phyloP scores from a whole-genome alignment of 2,888 invertebrate genomes.

The Acleris holmiana region DNA sequence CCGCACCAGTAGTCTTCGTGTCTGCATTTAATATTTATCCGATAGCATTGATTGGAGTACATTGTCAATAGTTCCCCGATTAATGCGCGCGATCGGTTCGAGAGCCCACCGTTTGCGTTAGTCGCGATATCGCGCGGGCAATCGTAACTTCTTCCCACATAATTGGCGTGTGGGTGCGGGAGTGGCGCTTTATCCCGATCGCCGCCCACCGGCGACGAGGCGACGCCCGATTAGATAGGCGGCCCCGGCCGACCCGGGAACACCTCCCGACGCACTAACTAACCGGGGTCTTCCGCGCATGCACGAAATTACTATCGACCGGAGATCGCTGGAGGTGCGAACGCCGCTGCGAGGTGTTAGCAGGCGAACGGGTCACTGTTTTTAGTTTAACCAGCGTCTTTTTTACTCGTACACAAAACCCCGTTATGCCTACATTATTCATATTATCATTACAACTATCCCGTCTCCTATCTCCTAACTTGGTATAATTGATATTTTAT shows the following conservation, averaged over 20 bases:
- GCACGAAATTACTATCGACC: conserved; percentile 50
- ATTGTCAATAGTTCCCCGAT: conserved; percentile 72
- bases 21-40: conserved; percentile 39
- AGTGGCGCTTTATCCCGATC: conserved; percentile 76
- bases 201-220: conserved; percentile 78
- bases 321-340: conserved; percentile 43
- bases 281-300: conserved; percentile 50
- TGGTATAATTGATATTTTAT: conserved; percentile 2
- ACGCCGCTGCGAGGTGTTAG: conserved; percentile 30
- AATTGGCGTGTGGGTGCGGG: conserved; percentile 82
- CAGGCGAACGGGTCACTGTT: not conserved
- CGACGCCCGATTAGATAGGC: conserved; percentile 78
- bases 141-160: conserved; percentile 83
- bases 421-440: not conserved
- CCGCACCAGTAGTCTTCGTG: conserved; percentile 27
- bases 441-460: not conserved
- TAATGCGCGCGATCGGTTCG: conserved; percentile 66
- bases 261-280: conserved; percentile 55
- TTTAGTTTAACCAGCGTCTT: too few species aligned
- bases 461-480: not conserved
- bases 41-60: conserved; percentile 67
- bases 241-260: conserved; percentile 66
- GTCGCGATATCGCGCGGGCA: conserved; percentile 69
- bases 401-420: not conserved
- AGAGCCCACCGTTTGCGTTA: conserved; percentile 70